Evolutionary conservation across 2,888 invertebrate species (phyloP).

Genomic region (Hydrotaea cyrtoneurina): DNA sequence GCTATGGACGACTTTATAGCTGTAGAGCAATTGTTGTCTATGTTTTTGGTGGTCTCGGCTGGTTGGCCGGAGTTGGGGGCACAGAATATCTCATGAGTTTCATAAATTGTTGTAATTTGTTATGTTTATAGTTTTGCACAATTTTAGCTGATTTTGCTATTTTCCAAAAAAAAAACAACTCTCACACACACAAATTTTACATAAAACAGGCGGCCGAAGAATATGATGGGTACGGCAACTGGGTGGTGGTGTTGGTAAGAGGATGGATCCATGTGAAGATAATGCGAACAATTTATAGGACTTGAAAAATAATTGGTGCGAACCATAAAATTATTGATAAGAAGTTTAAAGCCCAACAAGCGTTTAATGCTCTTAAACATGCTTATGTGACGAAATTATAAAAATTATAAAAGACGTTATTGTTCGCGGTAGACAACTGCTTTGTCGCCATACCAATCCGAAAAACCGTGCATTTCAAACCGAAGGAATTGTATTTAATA

Average conservation of each 20-base stretch:
- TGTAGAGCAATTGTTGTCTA: slow-evolving; percentile 13
- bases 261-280: background rate
- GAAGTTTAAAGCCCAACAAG: background rate
- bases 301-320: slow-evolving; percentile 28
- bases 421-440: background rate
- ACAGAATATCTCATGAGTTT: slow-evolving; percentile 56
- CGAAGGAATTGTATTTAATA: too few species aligned
- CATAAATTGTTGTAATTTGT: slow-evolving; percentile 67
- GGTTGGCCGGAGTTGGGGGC: background rate
- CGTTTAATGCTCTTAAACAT: background rate
- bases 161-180: background rate
- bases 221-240: background rate
- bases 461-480: too few species aligned
- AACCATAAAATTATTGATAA: slow-evolving; percentile 27
- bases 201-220: background rate
- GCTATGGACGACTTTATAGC: slow-evolving; percentile 30
- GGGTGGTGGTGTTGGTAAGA: too few species aligned
- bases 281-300: slow-evolving; percentile 19
- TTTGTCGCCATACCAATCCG: too few species aligned
- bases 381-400: background rate
- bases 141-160: slow-evolving; percentile 69
- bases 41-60: background rate
- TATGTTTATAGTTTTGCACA: slow-evolving; percentile 68
- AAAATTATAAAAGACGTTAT: background rate
- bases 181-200: background rate